phyloP scores from a whole-genome alignment of 2,113 vertebrate species.

The Drymodes brunneopygia region DNA sequence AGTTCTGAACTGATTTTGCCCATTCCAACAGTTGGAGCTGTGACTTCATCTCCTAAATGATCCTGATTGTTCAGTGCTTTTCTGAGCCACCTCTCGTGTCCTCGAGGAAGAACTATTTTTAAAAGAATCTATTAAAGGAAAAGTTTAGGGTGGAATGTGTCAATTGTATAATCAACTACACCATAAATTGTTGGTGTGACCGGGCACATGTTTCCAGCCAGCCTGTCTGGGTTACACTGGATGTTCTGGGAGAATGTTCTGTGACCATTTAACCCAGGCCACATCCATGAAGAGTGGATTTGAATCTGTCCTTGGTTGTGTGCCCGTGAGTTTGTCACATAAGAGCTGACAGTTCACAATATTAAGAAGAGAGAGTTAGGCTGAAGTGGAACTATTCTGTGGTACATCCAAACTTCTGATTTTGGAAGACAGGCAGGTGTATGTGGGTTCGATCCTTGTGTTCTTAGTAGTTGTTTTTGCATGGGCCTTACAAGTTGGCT shows the following conservation, averaged over 20 bases:
- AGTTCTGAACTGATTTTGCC: not conserved
- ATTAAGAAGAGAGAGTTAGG: not conserved
- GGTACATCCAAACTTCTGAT: not conserved
- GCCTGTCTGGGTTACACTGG: not conserved
- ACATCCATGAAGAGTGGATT: not conserved
- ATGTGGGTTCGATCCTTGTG: not conserved
- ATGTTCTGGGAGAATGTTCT: not conserved
- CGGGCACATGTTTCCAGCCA: not conserved
- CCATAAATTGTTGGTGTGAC: not conserved
- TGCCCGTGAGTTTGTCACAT: accelerated
- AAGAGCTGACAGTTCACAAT: not conserved
- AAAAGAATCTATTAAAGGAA: not conserved
- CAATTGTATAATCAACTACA: not conserved
- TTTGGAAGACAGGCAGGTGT: not conserved
- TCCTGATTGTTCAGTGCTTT: not conserved
- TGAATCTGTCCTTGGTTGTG: not conserved
- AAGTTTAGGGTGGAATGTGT: not conserved
- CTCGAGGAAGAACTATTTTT: not conserved
- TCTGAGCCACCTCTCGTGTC: not conserved
- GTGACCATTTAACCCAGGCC: not conserved
- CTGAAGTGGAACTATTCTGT: not conserved
- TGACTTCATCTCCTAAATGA: not conserved
- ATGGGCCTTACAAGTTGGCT: not conserved
- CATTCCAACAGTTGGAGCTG: not conserved
- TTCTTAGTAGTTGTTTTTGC: not conserved